Evolutionary conservation across 1,140 invertebrate species (phyloP).

Genomic region (Hydropsyche tenuis): DNA sequence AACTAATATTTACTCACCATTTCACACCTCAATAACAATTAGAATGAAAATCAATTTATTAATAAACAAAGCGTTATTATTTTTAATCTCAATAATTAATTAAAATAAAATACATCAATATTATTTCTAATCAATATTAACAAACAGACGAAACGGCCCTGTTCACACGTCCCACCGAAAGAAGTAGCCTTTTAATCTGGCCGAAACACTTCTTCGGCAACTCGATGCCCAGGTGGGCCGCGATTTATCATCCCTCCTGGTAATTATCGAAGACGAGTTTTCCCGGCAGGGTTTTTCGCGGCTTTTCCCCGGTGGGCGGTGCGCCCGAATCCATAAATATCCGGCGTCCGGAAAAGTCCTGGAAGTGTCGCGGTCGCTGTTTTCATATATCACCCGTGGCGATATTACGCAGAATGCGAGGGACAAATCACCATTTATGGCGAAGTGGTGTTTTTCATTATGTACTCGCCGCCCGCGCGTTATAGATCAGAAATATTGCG

Average conservation of each 20-base stretch:
- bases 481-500: slow-evolving; percentile 24
- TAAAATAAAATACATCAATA: too few species aligned
- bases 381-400: slow-evolving; percentile 9
- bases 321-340: slow-evolving; percentile 3
- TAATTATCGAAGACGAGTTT: slow-evolving; percentile 7
- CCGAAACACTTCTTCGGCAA: not conserved
- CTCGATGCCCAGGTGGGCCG: not conserved
- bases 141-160: too few species aligned
- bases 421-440: slow-evolving; percentile 26
- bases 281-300: not conserved
- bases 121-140: too few species aligned
- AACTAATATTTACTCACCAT: too few species aligned
- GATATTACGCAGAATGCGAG: slow-evolving; percentile 13
- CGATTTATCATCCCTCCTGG: slow-evolving; percentile 3
- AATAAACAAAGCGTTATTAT: too few species aligned
- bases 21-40: too few species aligned
- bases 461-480: not conserved
- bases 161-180: too few species aligned
- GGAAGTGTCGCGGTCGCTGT: slow-evolving; percentile 17
- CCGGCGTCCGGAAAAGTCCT: not conserved
- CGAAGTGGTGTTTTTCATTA: slow-evolving; percentile 25
- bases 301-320: not conserved
- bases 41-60: too few species aligned
- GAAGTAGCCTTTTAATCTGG: too few species aligned
- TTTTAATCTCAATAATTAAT: too few species aligned